Evolutionary conservation across 2,113 vertebrate species (phyloP).

Genomic region (Coturnix japonica): DNA sequence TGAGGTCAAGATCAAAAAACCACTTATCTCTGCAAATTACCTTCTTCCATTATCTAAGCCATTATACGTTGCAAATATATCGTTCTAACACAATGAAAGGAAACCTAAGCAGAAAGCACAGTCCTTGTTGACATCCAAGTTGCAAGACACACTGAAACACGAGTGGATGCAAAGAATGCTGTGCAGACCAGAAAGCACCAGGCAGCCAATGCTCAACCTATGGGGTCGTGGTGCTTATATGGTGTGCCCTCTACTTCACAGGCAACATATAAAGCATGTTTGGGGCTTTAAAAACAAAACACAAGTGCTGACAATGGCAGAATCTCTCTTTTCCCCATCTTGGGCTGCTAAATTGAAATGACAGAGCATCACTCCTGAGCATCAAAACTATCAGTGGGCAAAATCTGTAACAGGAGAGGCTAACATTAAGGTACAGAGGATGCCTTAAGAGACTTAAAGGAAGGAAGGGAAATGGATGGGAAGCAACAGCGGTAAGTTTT

Average conservation of each 20-base stretch:
- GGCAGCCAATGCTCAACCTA: rapidly evolving
- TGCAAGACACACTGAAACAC: neutral
- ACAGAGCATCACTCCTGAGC: neutral
- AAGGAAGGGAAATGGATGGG: neutral
- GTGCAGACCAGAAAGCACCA: neutral
- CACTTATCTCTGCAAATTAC: neutral
- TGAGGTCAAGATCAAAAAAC: neutral
- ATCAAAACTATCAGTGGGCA: neutral
- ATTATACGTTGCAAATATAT: rapidly evolving
- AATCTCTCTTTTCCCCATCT: neutral
- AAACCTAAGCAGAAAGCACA: rapidly evolving
- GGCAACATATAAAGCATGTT: rapidly evolving
- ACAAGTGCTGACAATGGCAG: neutral
- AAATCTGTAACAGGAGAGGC: neutral
- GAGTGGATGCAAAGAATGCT: neutral
- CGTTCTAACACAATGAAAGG: neutral
- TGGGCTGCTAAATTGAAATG: neutral
- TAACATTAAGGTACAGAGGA: neutral
- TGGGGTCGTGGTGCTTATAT: rapidly evolving
- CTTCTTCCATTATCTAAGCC: neutral
- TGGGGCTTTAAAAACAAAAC: neutral
- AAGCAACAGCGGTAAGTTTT: constrained; percentile 2
- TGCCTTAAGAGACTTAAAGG: neutral
- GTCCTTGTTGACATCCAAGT: neutral
- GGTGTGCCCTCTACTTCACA: neutral